Base-by-base conservation (phyloP, 2,113 vertebrate species). In the Martes martes region DNA sequence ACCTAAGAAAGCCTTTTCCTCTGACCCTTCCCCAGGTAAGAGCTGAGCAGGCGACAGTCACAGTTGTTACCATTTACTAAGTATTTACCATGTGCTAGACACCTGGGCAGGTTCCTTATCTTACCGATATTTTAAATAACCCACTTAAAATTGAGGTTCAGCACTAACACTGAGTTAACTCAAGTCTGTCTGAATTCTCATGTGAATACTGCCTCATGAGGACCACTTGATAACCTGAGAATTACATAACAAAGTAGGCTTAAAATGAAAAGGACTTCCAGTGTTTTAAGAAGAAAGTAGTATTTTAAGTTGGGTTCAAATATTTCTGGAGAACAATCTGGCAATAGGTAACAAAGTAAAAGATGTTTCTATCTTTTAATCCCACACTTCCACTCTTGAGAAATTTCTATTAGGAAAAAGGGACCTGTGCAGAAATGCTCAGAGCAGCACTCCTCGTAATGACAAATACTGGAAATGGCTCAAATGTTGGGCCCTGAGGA, bases 311-410 rank as follows among this genome's bases (percentile, higher is more conserved):
- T 45, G 59, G 36, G 36, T 90, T 96, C n/a, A 73, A 78, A 57
- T 78, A 23, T 82, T 96, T 95, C 65, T 83, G 67, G 52, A 93
- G 59, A 94, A 94, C 45, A 95, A 91, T 74, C 61, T 61, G 42
- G 76, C 10, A 96, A 93, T 39, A 91, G 36, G 57, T 89, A 96
- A 88, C 24, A 84, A 97, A 97, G 26, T 83, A 90, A 91, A 97
- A 97, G 59, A 31, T 78, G 52, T 90, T 94, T 89, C 73, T 85
- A 52, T 28, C 57, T 81, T 96, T 87, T 93, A 42, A 91, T 55
- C 73, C 78, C 55, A 94, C 96, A 93, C 24, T 71, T 79, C 52
- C 11, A 88, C 36, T 94, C 94, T 42, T 59, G 80, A 67, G 71
- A 89, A 96, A 84, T 83, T 82, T 86, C 39, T 33, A 76, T 91